Evolutionary conservation across 2,888 invertebrate species (phyloP).

Genomic region (Plusia festucae): DNA sequence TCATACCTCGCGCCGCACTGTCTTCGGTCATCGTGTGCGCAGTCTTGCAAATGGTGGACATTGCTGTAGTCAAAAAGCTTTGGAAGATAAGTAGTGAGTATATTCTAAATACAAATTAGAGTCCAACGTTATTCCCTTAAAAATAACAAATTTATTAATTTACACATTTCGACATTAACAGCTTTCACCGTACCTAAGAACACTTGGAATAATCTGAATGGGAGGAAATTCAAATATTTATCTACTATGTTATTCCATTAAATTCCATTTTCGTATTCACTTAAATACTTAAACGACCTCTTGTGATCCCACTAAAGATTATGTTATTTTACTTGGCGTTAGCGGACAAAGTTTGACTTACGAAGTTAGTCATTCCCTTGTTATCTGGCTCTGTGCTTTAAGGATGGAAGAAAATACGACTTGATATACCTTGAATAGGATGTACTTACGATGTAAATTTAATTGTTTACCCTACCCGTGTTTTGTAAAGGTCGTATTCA

Average conservation of each 20-base stretch:
- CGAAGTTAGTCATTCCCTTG: conserved; percentile 29
- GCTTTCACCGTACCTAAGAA: conserved; percentile 36
- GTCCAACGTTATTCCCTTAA: too few species aligned
- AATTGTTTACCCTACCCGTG: background rate
- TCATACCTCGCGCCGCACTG: conserved; percentile 91
- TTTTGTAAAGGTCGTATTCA: background rate
- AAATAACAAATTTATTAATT: background rate
- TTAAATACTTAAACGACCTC: conserved; percentile 57
- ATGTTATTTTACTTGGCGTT: conserved; percentile 61
- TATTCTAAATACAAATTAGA: too few species aligned
- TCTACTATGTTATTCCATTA: conserved; percentile 65
- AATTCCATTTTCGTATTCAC: conserved; percentile 65
- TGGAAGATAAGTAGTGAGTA: conserved; percentile 91
- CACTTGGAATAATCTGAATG: conserved; percentile 48
- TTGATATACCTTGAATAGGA: background rate
- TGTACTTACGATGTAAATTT: background rate
- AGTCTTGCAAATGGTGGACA: conserved; percentile 93
- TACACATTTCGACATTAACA: conserved; percentile 25
- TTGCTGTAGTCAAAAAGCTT: conserved; percentile 89
- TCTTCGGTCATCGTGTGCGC: conserved; percentile 94
- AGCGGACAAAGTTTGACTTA: conserved; percentile 42
- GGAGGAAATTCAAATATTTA: conserved; percentile 58
- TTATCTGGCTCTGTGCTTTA: conserved; percentile 28
- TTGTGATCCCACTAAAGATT: conserved; percentile 69
- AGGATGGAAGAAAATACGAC: conserved; percentile 23